These are phyloP conservation scores for Tachycineta bicolor DNA, from an alignment of 2,113 vertebrate species.

Conservation along the genomic window DNA sequence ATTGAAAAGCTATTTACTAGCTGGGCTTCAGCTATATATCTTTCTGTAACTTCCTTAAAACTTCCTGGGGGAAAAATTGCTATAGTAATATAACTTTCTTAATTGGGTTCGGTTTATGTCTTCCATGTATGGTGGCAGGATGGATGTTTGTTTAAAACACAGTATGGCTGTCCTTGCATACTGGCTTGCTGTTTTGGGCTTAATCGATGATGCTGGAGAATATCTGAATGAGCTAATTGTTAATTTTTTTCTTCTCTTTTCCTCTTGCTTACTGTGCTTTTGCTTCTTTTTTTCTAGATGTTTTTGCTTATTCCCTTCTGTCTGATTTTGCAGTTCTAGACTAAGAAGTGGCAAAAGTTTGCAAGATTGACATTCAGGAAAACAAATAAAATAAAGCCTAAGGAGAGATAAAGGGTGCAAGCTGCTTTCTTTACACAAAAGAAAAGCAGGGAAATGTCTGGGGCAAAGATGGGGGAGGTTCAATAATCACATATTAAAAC, in stretches of 20 bases:
- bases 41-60: conserved; percentile 55
- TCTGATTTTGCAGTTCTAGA: conserved; percentile 63
- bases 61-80: conserved; percentile 28
- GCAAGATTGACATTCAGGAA: conserved; percentile 21
- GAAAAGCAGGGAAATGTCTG: not conserved
- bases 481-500: not conserved
- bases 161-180: conserved; percentile 59
- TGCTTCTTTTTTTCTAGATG: conserved; percentile 79
- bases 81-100: conserved; percentile 16
- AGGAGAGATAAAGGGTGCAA: not conserved
- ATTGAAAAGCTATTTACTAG: conserved; percentile 42
- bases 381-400: not conserved
- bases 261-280: conserved; percentile 77
- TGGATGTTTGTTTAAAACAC: conserved; percentile 57
- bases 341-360: conserved; percentile 52
- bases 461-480: not conserved
- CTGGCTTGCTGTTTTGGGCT: conserved; percentile 69
- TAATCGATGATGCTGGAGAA: conserved; percentile 64
- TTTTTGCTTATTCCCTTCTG: conserved; percentile 73
- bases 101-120: conserved; percentile 62
- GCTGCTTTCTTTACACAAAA: conserved; percentile 35
- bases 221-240: conserved; percentile 72
- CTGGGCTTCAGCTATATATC: not conserved
- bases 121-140: conserved; percentile 35
- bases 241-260: conserved; percentile 76